Evolutionary conservation across 2,888 invertebrate genomes (phyloP).

Genomic region (Acleris sparsana): DNA sequence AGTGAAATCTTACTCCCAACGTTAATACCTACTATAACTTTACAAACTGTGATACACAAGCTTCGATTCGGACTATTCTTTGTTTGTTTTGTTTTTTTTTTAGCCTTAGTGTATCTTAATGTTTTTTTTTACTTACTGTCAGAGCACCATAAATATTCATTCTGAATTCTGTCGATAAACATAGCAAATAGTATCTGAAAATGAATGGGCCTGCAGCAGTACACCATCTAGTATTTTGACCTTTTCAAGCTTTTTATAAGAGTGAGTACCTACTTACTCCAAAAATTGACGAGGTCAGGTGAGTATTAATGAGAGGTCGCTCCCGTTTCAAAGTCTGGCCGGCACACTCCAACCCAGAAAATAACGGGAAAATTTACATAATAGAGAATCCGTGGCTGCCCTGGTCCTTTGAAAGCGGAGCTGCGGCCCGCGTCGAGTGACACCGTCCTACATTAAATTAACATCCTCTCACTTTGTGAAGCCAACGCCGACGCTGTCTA

Average conservation of each 20-base stretch:
- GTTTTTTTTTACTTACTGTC: background rate
- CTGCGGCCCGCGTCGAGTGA: constrained; percentile 71
- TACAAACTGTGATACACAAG: too few relatives aligned
- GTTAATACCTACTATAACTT: background rate
- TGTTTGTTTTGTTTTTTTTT: background rate
- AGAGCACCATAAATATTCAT: constrained; percentile 21
- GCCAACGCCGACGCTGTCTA: constrained; percentile 62
- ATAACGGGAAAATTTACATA: constrained; percentile 82
- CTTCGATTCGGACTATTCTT: background rate
- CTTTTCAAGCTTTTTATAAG: constrained; percentile 29
- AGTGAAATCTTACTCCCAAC: background rate
- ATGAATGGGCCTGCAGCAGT: too few relatives aligned
- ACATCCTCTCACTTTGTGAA: constrained; percentile 76
- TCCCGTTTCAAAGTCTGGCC: constrained; percentile 76
- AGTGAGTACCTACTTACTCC: constrained; percentile 52
- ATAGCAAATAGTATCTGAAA: too few relatives aligned
- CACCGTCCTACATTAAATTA: constrained; percentile 79
- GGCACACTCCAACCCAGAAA: constrained; percentile 71
- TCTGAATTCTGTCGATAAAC: too few relatives aligned
- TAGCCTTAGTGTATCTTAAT: background rate
- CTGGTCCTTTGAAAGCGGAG: constrained; percentile 77
- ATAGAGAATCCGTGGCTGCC: constrained; percentile 80
- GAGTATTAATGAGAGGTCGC: constrained; percentile 73
- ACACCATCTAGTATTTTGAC: too few relatives aligned
- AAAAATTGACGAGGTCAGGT: constrained; percentile 66